These are phyloP conservation scores for Archocentrus centrarchus DNA, from an alignment of 2,113 vertebrate species.

Conservation along the genomic window DNA sequence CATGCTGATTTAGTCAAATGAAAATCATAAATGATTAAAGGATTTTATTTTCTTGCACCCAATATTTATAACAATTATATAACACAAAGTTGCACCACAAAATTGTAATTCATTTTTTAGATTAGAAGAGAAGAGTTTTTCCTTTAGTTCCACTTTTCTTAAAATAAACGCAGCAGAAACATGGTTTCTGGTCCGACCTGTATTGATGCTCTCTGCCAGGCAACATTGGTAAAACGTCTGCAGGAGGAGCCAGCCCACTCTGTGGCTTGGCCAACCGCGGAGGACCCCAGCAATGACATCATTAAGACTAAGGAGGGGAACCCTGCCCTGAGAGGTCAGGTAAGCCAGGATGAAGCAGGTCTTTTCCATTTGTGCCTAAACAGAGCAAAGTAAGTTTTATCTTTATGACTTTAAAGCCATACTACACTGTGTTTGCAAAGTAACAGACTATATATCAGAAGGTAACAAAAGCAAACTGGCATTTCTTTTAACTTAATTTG, in stretches of 20 bases:
- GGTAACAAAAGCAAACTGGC: neutral
- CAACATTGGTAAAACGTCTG: conserved; percentile 90
- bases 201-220: conserved; percentile 84
- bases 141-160: neutral
- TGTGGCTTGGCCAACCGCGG: conserved; percentile 69
- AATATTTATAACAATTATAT: no score
- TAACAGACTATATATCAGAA: rapidly evolving
- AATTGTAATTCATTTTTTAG: neutral
- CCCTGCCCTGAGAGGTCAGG: conserved; percentile 88
- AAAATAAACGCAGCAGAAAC: neutral
- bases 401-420: neutral
- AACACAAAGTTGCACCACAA: neutral
- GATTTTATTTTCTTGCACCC: neutral
- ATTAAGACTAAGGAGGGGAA: conserved; percentile 85
- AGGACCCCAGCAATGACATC: conserved; percentile 80
- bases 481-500: neutral
- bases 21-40: neutral
- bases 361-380: conserved; percentile 88
- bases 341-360: conserved; percentile 83
- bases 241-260: conserved; percentile 87
- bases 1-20: neutral
- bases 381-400: neutral
- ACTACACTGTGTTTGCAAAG: neutral
- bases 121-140: neutral
- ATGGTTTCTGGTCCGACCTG: conserved; percentile 77